Evolutionary conservation across 2,888 invertebrate species (phyloP).

Genomic region (Agrochola circellaris): DNA sequence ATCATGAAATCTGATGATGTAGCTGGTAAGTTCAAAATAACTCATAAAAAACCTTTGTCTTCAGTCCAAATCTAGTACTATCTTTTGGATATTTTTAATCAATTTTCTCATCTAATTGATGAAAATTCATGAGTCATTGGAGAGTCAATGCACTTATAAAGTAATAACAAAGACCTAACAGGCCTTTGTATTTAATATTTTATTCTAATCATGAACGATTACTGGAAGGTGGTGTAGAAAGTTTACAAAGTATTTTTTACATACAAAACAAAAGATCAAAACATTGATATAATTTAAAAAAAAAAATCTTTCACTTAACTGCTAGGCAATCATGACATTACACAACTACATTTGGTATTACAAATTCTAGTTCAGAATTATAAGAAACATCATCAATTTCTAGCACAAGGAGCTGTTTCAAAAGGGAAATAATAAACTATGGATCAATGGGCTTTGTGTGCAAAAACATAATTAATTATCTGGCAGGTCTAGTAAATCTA

Average conservation of each 20-base stretch:
- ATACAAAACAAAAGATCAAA: neutral
- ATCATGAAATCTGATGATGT: slow-evolving; percentile 98
- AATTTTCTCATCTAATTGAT: neutral
- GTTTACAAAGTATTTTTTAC: neutral
- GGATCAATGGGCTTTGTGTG: neutral
- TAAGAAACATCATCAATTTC: neutral
- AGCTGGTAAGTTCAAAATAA: slow-evolving; percentile 84
- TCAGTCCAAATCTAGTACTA: neutral
- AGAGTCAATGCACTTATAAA: neutral
- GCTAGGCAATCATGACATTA: slow-evolving; percentile 14
- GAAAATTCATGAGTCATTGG: slow-evolving; percentile 33
- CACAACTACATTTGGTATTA: neutral
- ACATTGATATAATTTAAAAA: neutral
- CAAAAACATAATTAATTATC: neutral
- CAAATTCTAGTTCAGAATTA: neutral
- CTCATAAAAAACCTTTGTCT: slow-evolving; percentile 10
- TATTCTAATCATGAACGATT: neutral
- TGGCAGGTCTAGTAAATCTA: neutral
- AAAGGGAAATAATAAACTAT: neutral
- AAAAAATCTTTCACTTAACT: neutral
- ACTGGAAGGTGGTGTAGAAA: neutral
- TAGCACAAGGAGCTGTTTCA: neutral
- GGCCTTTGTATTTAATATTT: neutral
- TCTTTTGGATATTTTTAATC: neutral
- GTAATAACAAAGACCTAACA: too few relatives aligned